Base-by-base conservation (phyloP, 1,140 invertebrate species). In the Drosophila pandora region DNA sequence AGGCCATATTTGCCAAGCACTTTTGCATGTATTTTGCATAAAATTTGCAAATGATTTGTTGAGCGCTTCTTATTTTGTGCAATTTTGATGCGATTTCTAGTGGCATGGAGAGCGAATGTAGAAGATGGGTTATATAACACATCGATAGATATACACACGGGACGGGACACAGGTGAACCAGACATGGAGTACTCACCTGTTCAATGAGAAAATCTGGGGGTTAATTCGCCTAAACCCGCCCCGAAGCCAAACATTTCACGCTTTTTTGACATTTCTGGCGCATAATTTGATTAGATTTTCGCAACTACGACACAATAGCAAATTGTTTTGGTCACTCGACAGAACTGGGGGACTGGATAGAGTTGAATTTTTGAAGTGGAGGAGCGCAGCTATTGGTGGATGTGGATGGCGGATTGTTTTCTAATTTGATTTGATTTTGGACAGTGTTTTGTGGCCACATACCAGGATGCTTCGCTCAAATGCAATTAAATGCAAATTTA, bases 401-500 rank as follows among this genome's bases (percentile, higher is more conserved):
- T 64, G 17, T 34, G 81, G 59, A 67, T 65, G 71, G 56, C 84
- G 81, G 59, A 67, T 65, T 76, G 56, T 83, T 81, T 79, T 79
- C 61, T 72, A 82, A 88, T 87, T 87, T 88, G 82, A 82, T 85
- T 85, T 83, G 79, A 83, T 81, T 83, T 72, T 56, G 50, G 50
- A 49, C 67, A 67, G 60, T 62, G 79, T 65, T 83, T 71, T 85
- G 81, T 62, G 76, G 75, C 54, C 10, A 52, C 41, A 43, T 48
- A 45, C 53, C 32, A 58, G 64, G 30, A 23, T 41, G 57, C 37
- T n/a, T n/a, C 41, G 41, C 59, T 63, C 78, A 74, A 83, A 83
- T 83, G 82, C 82, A 85, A 85, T 85, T 87, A 87, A 88, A 87
- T 87, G 83, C 83, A 87, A 87, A 87, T 87, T 87, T 87, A 88